Percentiles rank a stretch among this genome's conserved stretches.
phyloP scores from a whole-genome alignment of 1,140 invertebrate species.

The Atta texana region DNA sequence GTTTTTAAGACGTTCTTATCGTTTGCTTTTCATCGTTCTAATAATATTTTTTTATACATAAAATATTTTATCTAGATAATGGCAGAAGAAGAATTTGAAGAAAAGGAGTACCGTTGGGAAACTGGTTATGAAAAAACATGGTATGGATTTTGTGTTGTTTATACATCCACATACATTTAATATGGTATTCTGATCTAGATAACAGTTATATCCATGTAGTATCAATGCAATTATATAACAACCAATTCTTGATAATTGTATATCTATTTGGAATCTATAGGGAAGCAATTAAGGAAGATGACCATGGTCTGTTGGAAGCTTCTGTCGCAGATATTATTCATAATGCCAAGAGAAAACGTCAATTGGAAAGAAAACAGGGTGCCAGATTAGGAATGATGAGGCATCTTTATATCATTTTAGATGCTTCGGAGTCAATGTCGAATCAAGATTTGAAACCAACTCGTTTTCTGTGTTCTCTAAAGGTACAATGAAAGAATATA shows the following conservation, averaged over 20 bases:
- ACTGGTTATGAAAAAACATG: conserved; percentile 99
- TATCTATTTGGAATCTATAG: conserved; percentile 85
- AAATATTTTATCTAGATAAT: conserved; percentile 80
- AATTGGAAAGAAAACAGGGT: conserved; percentile 90
- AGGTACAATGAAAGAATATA: conserved; percentile 87
- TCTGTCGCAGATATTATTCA: conserved; percentile 96
- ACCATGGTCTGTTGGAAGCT: conserved; percentile 95
- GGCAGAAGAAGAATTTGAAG: conserved; percentile 94
- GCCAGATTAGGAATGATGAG: conserved; percentile 98
- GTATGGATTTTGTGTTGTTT: conserved; percentile 85
- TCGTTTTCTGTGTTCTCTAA: conserved; percentile 94
- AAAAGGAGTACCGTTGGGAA: conserved; percentile 98
- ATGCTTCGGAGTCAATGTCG: conserved; percentile 97
- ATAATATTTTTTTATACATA: background rate
- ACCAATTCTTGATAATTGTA: conserved; percentile 34
- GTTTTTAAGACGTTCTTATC: background rate
- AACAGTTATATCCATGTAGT: conserved; percentile 9
- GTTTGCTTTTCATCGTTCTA: background rate
- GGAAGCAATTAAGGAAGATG: conserved; percentile 99
- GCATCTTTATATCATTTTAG: conserved; percentile 96
- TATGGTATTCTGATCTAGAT: conserved; percentile 5
- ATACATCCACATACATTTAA: background rate
- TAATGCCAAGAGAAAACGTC: conserved; percentile 93
- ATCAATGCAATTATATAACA: background rate
- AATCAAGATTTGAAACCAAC: conserved; percentile 98